A percentile compares a stretch with the other conserved stretches of the same genome.
Evolutionary conservation across 2,113 vertebrate genomes (phyloP).

Genomic region (Grallaria varia): DNA sequence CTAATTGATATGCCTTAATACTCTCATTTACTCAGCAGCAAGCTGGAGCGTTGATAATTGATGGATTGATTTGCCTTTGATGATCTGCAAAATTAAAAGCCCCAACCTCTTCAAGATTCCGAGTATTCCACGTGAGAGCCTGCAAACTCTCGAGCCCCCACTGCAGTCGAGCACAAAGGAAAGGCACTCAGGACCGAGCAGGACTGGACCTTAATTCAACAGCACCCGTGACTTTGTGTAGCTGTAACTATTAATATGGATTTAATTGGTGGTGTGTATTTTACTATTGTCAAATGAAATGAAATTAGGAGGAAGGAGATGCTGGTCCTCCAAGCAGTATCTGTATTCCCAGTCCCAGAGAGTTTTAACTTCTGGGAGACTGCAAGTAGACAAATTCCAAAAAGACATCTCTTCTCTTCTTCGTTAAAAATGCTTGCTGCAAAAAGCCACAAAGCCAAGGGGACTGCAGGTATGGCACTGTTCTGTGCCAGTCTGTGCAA

Average conservation of each 20-base stretch:
- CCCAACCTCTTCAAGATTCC: background rate
- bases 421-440: background rate
- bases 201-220: constrained; percentile 28
- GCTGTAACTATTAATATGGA: constrained; percentile 30
- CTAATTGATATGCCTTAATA: constrained; percentile 51
- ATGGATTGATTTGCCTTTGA: constrained; percentile 63
- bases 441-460: background rate
- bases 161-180: background rate
- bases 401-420: background rate
- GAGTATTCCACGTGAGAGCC: background rate
- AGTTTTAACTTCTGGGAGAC: background rate
- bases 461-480: background rate
- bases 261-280: constrained; percentile 24
- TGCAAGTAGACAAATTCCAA: background rate
- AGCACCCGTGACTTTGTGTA: background rate
- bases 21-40: constrained; percentile 53
- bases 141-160: background rate
- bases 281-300: constrained; percentile 44
- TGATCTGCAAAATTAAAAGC: constrained; percentile 65
- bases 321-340: background rate
- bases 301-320: constrained; percentile 40
- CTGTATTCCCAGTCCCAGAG: background rate
- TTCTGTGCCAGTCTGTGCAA: background rate
- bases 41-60: constrained; percentile 64
- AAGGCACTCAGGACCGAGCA: background rate